Percentiles rank a stretch among this genome's conserved stretches.
Conservation (phyloP, 1,140 invertebrate genomes). For the Diorhabda carinulata region DNA sequence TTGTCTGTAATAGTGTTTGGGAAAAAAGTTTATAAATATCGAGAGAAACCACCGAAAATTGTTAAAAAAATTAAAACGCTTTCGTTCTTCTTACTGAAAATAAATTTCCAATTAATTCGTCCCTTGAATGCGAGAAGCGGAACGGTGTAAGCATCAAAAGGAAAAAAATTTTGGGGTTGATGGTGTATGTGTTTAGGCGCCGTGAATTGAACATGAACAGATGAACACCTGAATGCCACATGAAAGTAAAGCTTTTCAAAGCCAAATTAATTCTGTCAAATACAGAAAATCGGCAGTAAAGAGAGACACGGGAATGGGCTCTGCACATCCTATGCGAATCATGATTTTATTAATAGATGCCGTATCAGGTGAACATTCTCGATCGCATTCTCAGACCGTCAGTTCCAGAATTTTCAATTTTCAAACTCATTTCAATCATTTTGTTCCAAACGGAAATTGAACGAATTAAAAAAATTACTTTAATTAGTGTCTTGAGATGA, state of each 20-base stretch:
- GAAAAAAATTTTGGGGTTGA: conserved; percentile 1
- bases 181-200: conserved; percentile 1
- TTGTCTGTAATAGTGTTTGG: no score
- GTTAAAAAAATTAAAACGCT: neutral
- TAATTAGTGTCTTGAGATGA: no score
- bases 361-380: conserved; percentile 36
- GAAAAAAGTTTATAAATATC: no score
- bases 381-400: conserved; percentile 36
- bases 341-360: conserved; percentile 43
- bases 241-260: conserved; percentile 31
- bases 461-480: neutral
- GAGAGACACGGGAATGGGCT: conserved; percentile 17
- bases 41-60: no score
- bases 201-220: conserved; percentile 2
- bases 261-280: conserved; percentile 39
- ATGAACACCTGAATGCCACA: conserved; percentile 17
- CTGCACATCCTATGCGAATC: conserved; percentile 25
- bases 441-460: conserved; percentile 7
- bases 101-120: conserved; percentile 1
- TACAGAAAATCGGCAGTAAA: conserved; percentile 24
- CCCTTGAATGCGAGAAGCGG: neutral
- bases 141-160: neutral
- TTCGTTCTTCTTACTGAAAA: neutral
- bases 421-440: conserved; percentile 38
- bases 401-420: conserved; percentile 39